Base-by-base conservation (phyloP, 2,113 vertebrate species). In the Progne subis region DNA sequence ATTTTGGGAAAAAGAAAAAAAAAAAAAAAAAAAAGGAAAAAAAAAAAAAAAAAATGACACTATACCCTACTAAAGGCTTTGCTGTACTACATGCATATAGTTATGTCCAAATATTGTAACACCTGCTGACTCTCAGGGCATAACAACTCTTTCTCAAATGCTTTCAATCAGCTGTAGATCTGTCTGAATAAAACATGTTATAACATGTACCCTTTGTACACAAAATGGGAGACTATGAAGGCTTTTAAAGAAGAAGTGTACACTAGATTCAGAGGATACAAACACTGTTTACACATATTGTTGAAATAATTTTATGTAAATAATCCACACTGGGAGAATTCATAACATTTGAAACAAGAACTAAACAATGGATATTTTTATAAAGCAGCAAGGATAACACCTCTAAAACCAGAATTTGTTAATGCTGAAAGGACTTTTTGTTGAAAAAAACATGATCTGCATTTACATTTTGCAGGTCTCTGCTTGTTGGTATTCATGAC, bases 401-500 rank as follows among this genome's bases (percentile, higher is more conserved):
- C 37, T 84, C 81, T 61, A 79, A 57, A 94, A 2, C 4, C 57
- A 86, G 23, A 82, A 89, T 68, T 28, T 84, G 20, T 32, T 71
- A 17, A 28, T 8, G 60, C 50, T 84, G 56, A 81, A 91, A 65
- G 37, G 46, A 70, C n/a, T 74, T 90, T 80, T 72, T 63, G 34
- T 74, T 92, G 57, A 89, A 92, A 95, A 95, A 91, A 32, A 12
- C 57, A 34, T 11, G 21, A 60, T 79, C n/a, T 76, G 8, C 44
- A 43, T 94, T 85, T 82, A 47, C 37, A 34, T 72, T 85, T 72
- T 91, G 91, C 94, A 95, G 61, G 89, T 95, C 78, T 75, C 61
- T 87, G 84, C 91, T 96, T 89, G 91, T 87, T 95, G 89, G 80
- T 75, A 88, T 81, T 81, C 85, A 44, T 72, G 78, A 76, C 86